A percentile compares a stretch with the other conserved stretches of the same genome.
phyloP scores from a whole-genome alignment of 2,797 vertebrate genomes.

The Eremophila alpestris region DNA sequence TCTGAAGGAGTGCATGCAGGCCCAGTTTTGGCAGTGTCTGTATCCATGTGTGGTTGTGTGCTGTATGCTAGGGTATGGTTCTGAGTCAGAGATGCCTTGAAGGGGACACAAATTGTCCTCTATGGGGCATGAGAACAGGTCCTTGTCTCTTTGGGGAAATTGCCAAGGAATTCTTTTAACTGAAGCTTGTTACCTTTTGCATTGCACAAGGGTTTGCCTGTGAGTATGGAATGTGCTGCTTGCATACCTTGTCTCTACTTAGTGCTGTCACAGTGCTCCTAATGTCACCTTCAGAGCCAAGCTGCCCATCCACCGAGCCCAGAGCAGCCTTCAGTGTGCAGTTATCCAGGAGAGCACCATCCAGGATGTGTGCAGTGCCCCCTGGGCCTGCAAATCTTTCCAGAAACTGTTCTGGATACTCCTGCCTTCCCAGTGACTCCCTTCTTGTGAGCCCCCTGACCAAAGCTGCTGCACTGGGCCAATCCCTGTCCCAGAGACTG shows the following conservation, averaged over 20 bases:
- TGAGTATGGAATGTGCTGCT: not conserved
- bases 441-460: not conserved
- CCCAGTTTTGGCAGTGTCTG: not conserved
- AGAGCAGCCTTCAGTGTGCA: not conserved
- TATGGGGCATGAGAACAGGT: not conserved
- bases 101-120: fast-evolving
- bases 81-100: not conserved
- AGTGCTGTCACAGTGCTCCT: not conserved
- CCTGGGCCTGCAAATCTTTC: not conserved
- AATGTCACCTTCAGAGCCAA: not conserved
- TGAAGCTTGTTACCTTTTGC: not conserved
- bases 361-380: no score
- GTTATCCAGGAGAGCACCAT: not conserved
- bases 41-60: fast-evolving
- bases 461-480: not conserved
- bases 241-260: fast-evolving
- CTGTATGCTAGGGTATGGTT: not conserved
- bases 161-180: not conserved
- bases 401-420: not conserved
- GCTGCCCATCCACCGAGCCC: not conserved
- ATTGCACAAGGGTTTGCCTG: fast-evolving
- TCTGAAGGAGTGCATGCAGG: not conserved
- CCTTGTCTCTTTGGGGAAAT: not conserved
- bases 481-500: fast-evolving
- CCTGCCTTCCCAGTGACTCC: not conserved